Percentiles rank a stretch among this genome's conserved stretches.
Evolutionary conservation across 2,888 invertebrate species (phyloP).

Genomic region (Leptura quadrifasciata): DNA sequence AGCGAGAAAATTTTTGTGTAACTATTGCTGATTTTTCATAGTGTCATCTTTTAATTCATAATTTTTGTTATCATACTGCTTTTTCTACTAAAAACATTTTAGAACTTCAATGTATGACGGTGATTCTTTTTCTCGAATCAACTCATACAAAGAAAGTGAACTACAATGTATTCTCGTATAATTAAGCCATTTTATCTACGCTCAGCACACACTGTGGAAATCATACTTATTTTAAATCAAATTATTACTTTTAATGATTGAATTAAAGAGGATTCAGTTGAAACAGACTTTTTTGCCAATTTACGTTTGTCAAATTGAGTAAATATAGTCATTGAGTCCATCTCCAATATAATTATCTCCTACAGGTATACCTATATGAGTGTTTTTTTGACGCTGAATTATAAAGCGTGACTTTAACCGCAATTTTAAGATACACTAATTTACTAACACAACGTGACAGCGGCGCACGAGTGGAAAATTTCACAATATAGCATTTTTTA

Average conservation of each 20-base stretch:
- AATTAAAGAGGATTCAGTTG: slow-evolving; percentile 13
- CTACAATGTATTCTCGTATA: background rate
- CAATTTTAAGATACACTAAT: slow-evolving; percentile 3
- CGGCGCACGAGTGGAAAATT: background rate
- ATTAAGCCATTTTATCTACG: slow-evolving; percentile 4
- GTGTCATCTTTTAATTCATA: too few species aligned
- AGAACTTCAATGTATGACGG: too few species aligned
- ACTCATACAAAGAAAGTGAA: background rate
- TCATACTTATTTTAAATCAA: background rate
- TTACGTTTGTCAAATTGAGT: background rate
- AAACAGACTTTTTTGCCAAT: slow-evolving; percentile 17
- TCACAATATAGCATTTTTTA: too few species aligned
- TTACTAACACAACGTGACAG: background rate
- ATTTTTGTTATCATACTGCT: too few species aligned
- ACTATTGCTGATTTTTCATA: too few species aligned
- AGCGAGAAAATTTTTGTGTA: too few species aligned
- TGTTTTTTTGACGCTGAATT: slow-evolving; percentile 6
- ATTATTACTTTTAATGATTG: slow-evolving; percentile 21
- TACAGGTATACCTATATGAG: slow-evolving; percentile 9
- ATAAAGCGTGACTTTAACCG: slow-evolving; percentile 7
- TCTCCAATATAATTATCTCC: slow-evolving; percentile 26
- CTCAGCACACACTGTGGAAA: background rate
- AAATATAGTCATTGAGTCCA: slow-evolving; percentile 25
- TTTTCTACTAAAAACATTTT: too few species aligned
- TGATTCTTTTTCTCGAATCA: background rate